These are phyloP conservation scores for Candidula unifasciata DNA, from an alignment of 2,888 invertebrate genomes.

Conservation along the genomic window DNA sequence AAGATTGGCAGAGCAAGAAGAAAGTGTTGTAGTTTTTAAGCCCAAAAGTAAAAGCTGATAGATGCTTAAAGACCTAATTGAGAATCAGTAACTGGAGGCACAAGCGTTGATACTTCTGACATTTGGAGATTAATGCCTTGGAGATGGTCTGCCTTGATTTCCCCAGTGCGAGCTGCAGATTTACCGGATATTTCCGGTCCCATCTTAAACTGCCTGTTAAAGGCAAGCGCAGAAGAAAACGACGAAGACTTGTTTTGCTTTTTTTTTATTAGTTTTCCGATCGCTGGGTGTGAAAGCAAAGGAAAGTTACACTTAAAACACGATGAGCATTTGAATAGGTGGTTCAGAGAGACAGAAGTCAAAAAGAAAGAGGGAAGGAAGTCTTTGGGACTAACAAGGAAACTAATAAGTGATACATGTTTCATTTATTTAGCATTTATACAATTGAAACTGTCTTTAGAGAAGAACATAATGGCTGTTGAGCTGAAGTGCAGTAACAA, in stretches of 20 bases:
- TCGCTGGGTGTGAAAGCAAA: not conserved
- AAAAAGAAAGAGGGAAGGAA: too few relatives aligned
- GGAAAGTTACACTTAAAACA: not conserved
- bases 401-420: too few relatives aligned
- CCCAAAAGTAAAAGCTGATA: not conserved
- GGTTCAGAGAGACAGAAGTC: too few relatives aligned
- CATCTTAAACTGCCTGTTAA: slow-evolving; percentile 17
- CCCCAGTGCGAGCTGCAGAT: slow-evolving; percentile 16
- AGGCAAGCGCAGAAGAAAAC: not conserved
- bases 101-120: not conserved
- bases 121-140: slow-evolving; percentile 27
- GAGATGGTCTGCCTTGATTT: slow-evolving; percentile 27
- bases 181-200: not conserved
- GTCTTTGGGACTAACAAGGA: too few relatives aligned
- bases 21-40: not conserved
- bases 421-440: too few relatives aligned
- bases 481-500: too few relatives aligned
- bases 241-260: not conserved
- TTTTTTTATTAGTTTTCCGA: not conserved
- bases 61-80: not conserved
- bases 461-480: too few relatives aligned
- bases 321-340: too few relatives aligned
- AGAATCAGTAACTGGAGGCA: slow-evolving; percentile 7
- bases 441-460: too few relatives aligned
- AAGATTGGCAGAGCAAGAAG: too few relatives aligned